phyloP scores from a whole-genome alignment of 2,797 vertebrate species.

The Harpagifer antarcticus region DNA sequence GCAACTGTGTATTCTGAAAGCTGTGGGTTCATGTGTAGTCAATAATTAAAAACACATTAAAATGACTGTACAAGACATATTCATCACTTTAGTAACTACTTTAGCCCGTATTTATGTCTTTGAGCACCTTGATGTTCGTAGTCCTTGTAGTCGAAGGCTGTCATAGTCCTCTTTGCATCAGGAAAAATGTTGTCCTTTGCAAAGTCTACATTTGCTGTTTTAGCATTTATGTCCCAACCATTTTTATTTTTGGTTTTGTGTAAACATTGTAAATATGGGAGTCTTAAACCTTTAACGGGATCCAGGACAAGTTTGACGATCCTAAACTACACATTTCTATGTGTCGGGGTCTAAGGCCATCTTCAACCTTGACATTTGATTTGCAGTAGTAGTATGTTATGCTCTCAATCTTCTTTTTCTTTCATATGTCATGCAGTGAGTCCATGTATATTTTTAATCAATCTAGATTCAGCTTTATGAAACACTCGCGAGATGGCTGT shows the following conservation, averaged over 20 bases:
- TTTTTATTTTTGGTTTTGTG: conserved; percentile 34
- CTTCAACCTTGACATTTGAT: conserved; percentile 10
- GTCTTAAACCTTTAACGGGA: conserved; percentile 16
- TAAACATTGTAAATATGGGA: conserved; percentile 29
- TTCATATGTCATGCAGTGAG: conserved; percentile 10
- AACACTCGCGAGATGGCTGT: conserved; percentile 15
- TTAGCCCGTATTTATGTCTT: conserved; percentile 43
- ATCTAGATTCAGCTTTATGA: conserved; percentile 22
- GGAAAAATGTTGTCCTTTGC: too few species aligned
- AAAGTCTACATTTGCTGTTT: conserved; percentile 24
- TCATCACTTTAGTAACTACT: conserved; percentile 48
- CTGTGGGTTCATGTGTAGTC: conserved; percentile 48
- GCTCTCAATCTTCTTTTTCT: conserved; percentile 16
- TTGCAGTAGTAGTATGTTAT: neutral
- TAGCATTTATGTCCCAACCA: conserved; percentile 13
- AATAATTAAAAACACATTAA: conserved; percentile 50
- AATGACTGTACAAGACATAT: conserved; percentile 43
- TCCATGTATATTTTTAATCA: conserved; percentile 40
- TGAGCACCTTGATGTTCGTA: conserved; percentile 14
- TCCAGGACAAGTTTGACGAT: neutral
- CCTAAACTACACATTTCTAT: conserved; percentile 23
- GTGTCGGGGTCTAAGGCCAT: conserved; percentile 6
- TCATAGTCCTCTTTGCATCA: conserved; percentile 23
- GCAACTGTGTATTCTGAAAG: conserved; percentile 22
- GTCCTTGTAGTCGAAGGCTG: conserved; percentile 6